Evolutionary conservation across 2,888 invertebrate species (phyloP), one percentile per base, ranked within the genome.

Genomic region (Tetrapedia diversipes): DNA sequence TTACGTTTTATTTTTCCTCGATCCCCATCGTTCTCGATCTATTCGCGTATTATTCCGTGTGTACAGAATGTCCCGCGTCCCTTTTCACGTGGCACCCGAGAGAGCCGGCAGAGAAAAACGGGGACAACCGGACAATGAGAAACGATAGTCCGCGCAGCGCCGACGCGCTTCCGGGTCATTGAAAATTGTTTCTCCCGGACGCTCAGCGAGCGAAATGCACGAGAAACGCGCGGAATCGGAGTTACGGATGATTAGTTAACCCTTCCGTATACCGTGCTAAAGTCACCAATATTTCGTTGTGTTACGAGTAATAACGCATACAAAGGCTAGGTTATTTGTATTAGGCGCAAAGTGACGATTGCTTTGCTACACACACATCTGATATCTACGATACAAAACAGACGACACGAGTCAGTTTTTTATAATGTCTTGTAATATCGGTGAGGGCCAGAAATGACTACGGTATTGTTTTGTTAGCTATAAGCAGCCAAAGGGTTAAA

Each of bases 1-100:
- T 34, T 16, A n/a, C 45, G 49, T 72, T 75, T 75, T 66, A 72
- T 76, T 63, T 59, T 67, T 45, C 39, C 32, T 22, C 66, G n/a
- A 19, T 67, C 57, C n/a, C 67, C 72, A 24, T 66, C 43, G 60
- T 29, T 56, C 37, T 34, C 66, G 71, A 72, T 72, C 51, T 22
- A 43, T 54, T 56, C 51, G 11, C 19, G 16, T 45, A 47, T 72
- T 47, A 32, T 54, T 61, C 19, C 53, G 10, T 22, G 32, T 39
- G n/a, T 39, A 4, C 16, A 53, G 37, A 54, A n/a, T n/a, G n/a
- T n/a, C n/a, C n/a, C 14, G 14, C 22, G 1, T 47, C 3, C 19
- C 19, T 19, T 2, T 24, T 16, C 49, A 7, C 27, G 41, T 16
- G 27, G 3, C 2, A 19, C 16, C 1, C 29, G 19, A 16, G 16